Conservation (phyloP, 2,888 invertebrate genomes). For the Penaeus monodon region DNA sequence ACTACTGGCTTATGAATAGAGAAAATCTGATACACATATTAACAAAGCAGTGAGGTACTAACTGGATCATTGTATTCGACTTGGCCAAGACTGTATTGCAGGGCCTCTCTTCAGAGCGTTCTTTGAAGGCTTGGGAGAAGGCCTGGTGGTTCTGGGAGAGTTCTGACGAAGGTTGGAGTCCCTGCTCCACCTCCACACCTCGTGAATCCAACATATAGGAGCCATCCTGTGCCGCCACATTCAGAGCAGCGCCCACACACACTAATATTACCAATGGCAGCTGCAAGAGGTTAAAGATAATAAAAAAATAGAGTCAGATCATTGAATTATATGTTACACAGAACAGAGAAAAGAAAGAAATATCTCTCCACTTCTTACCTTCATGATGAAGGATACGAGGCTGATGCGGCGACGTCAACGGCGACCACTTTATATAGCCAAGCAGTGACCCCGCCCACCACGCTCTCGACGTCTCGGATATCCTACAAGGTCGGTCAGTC, state of each 20-base stretch:
- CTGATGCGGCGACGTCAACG: too few relatives aligned
- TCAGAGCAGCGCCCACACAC: background rate
- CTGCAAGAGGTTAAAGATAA: too few relatives aligned
- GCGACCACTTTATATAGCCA: too few relatives aligned
- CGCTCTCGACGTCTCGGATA: too few relatives aligned
- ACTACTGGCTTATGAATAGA: background rate
- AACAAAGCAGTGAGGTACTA: background rate
- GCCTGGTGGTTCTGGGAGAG: conserved; percentile 30
- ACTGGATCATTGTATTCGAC: conserved; percentile 28
- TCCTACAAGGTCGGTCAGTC: too few relatives aligned
- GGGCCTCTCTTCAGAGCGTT: conserved; percentile 17
- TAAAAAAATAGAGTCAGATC: too few relatives aligned
- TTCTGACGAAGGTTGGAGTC: conserved; percentile 25
- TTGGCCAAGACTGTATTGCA: conserved; percentile 3
- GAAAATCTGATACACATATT: too few relatives aligned
- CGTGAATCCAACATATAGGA: conserved; percentile 34
- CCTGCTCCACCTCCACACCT: conserved; percentile 33
- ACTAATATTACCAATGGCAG: background rate
- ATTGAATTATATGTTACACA: too few relatives aligned
- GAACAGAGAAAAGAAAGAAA: too few relatives aligned
- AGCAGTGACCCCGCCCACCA: too few relatives aligned
- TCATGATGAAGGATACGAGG: too few relatives aligned
- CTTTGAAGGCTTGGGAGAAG: conserved; percentile 21
- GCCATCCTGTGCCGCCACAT: conserved; percentile 29
- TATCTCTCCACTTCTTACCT: too few relatives aligned